Conservation (phyloP, 2,113 vertebrate species). For the Corynorhinus townsendii region DNA sequence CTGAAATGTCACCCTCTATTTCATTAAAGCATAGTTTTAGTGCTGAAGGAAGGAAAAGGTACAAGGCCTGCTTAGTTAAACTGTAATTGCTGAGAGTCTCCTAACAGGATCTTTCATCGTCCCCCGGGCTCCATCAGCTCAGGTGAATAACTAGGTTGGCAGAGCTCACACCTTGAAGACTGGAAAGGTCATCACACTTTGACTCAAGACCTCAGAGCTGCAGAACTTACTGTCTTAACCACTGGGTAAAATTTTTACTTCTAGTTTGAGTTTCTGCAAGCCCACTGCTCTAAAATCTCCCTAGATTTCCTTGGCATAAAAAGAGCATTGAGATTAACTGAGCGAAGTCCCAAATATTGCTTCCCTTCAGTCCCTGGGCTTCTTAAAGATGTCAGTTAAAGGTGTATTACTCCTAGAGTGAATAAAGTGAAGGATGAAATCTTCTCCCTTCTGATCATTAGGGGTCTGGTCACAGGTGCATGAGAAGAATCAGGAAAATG, state of each 20-base stretch:
- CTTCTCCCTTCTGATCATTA: neutral
- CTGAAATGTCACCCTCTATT: neutral
- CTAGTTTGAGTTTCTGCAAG: neutral
- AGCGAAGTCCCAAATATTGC: constrained; percentile 14
- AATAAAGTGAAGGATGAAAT: neutral
- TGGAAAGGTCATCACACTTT: neutral
- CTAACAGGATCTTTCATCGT: neutral
- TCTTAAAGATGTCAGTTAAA: constrained; percentile 4
- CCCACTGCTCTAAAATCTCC: neutral
- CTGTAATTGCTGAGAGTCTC: neutral
- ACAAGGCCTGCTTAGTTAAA: neutral
- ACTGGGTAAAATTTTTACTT: constrained; percentile 19
- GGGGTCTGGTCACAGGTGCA: neutral
- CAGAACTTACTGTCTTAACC: constrained; percentile 24
- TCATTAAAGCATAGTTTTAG: neutral
- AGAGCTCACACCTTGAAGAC: neutral
- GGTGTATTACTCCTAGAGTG: neutral
- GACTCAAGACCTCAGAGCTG: neutral
- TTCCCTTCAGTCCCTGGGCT: neutral
- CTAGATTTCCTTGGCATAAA: neutral
- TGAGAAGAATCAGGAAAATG: neutral
- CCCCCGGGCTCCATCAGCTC: neutral
- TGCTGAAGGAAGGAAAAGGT: neutral
- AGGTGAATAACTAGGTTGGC: neutral
- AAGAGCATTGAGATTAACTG: constrained; percentile 11